Evolutionary conservation across 2,888 invertebrate species (phyloP), one percentile per base, ranked within the genome.

Genomic region (Emmelina monodactyla): DNA sequence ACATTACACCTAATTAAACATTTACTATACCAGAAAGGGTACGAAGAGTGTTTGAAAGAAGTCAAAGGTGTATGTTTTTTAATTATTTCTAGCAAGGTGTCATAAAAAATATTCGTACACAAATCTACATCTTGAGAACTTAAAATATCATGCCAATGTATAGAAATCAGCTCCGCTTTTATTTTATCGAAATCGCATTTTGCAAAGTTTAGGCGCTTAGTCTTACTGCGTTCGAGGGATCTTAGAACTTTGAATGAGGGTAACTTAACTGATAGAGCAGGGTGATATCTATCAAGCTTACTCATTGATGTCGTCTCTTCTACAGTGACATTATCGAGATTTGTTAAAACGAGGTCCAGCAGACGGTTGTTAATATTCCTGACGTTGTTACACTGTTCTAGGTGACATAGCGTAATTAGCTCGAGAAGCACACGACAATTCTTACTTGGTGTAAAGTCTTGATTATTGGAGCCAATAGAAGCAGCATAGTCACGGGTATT

Each of bases 1-100:
- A 35, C 35, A 1, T 38, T 22, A 22, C 39, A 38, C 2, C 13
- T 28, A n/a, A 25, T 34, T 11, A 42, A 16, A n/a, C 19, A 14
- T 11, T 30, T 16, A 22, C 33, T 34, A 31, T 34, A 38, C 38
- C 42, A 42, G 12, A 31, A 10, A 14, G 42, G 39, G 31, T 33
- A 37, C 32, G 22, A 34, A 2, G 16, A n/a, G n/a, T 7, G n/a
- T 6, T 19, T 32, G 5, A 2, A 6, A 31, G 22, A 30, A 14
- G 12, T 11, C 11, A 22, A n/a, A 3, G 42, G 39, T 13, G 37
- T 39, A n/a, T 36, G 15, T 11, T 31, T 15, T 3, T 15, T 11
- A 14, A 40, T 40, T 19, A 34, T 16, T 11, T 22, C 31, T 11
- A 7, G 1, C 16, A 11, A n/a, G 4, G 3, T n/a, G 4, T 7